A percentile compares a stretch with the other conserved stretches of the same genome.
These are phyloP conservation scores for Globicephala melas DNA, from an alignment of 2,113 vertebrate species.

Conservation along the genomic window DNA sequence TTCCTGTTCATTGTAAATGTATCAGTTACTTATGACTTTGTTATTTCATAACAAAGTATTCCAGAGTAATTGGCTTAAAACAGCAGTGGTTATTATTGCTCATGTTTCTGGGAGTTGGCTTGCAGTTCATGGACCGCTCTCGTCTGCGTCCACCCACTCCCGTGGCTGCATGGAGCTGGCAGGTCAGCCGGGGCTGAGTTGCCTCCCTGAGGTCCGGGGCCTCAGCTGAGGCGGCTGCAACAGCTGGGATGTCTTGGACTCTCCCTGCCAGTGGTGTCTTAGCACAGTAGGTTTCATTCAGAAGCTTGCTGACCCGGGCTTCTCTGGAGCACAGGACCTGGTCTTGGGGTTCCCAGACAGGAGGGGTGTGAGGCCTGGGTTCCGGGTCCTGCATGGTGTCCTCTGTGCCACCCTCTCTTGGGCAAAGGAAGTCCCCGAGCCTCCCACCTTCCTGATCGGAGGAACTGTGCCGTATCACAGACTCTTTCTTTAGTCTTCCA, in stretches of 20 bases:
- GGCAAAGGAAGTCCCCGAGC: not conserved
- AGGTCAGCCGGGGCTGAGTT: not conserved
- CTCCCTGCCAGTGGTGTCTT: not conserved
- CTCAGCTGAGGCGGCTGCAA: not conserved
- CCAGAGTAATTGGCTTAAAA: not conserved
- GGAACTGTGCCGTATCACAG: not conserved
- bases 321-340: not conserved
- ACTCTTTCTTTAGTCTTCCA: not conserved
- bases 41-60: not conserved
- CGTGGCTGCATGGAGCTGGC: not conserved
- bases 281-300: not conserved
- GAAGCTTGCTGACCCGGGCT: not conserved
- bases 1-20: not conserved
- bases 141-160: not conserved
- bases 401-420: not conserved
- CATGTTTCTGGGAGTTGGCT: not conserved
- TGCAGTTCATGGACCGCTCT: accelerated
- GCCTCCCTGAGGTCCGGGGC: not conserved
- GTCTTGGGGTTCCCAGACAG: not conserved
- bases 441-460: not conserved
- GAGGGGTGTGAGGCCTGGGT: not conserved
- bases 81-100: too few species aligned
- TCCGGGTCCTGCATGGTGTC: not conserved
- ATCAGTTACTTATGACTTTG: not conserved
- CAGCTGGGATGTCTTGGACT: not conserved